Percentiles rank a stretch among this genome's conserved stretches.
Conservation (phyloP, 2,888 invertebrate genomes). For the Eupithecia vulgata region DNA sequence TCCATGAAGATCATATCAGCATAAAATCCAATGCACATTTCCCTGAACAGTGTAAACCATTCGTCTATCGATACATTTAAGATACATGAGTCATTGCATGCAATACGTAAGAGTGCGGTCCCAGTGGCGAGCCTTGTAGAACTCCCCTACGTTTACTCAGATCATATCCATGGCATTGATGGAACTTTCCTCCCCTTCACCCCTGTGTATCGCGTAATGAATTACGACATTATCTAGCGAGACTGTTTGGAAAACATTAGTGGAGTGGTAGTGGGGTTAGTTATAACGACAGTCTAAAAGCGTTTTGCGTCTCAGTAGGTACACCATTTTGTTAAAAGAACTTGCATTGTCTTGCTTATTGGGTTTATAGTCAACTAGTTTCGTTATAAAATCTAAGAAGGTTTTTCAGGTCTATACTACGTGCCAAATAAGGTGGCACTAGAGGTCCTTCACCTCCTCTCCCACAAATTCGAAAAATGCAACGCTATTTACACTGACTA, state of each 20-base stretch:
- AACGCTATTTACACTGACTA: too few relatives aligned
- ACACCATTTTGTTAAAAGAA: background rate
- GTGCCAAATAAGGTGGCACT: too few relatives aligned
- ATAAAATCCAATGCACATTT: background rate
- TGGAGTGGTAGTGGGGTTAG: slow-evolving; percentile 17
- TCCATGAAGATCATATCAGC: background rate
- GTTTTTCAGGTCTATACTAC: background rate
- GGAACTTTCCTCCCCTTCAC: slow-evolving; percentile 47
- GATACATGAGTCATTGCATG: slow-evolving; percentile 21
- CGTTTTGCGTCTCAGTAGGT: background rate
- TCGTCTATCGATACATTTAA: background rate
- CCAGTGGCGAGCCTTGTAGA: slow-evolving; percentile 33
- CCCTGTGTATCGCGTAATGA: slow-evolving; percentile 52
- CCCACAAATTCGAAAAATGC: too few relatives aligned
- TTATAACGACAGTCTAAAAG: slow-evolving; percentile 2
- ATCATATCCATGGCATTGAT: slow-evolving; percentile 46
- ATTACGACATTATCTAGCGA: slow-evolving; percentile 62
- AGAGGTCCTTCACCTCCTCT: too few relatives aligned
- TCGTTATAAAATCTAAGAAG: too few relatives aligned
- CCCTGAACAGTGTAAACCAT: background rate
- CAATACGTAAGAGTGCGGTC: slow-evolving; percentile 35
- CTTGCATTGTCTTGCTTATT: background rate
- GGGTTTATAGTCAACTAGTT: too few relatives aligned
- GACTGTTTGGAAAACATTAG: slow-evolving; percentile 62
- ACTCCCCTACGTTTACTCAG: slow-evolving; percentile 40